Conservation (phyloP, 2,113 vertebrate genomes). For the Sakesphorus luctuosus region DNA sequence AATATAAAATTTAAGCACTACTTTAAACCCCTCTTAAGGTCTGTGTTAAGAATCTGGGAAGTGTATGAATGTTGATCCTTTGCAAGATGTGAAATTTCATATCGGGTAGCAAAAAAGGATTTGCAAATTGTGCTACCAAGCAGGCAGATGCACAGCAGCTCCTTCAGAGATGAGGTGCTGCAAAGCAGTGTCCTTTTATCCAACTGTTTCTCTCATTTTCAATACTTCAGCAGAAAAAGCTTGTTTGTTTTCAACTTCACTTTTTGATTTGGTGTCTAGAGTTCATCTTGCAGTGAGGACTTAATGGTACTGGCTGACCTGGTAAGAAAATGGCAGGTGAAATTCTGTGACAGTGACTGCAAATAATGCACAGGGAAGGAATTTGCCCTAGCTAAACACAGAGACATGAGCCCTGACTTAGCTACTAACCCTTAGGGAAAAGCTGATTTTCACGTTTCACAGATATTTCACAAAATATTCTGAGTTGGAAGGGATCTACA, state of each 20-base stretch:
- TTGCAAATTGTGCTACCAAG: neutral
- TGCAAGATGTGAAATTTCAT: neutral
- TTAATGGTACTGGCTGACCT: neutral
- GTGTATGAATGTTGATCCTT: neutral
- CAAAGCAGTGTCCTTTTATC: neutral
- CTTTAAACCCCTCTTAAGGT: neutral
- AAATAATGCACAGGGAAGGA: neutral
- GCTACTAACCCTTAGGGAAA: neutral
- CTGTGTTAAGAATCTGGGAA: neutral
- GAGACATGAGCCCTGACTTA: neutral
- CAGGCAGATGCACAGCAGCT: neutral
- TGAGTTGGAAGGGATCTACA: neutral
- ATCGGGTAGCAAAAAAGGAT: neutral
- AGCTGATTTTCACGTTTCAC: neutral
- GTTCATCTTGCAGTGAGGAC: neutral
- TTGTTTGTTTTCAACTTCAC: neutral
- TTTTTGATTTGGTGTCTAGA: neutral
- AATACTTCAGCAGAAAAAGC: neutral
- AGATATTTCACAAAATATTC: neutral
- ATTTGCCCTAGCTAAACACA: neutral
- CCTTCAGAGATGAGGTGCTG: neutral
- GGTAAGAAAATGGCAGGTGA: neutral
- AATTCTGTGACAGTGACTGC: neutral
- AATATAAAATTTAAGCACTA: neutral
- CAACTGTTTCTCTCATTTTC: neutral